Evolutionary conservation across 2,888 invertebrate species (phyloP).

Genomic region (Diabrotica balteata): DNA sequence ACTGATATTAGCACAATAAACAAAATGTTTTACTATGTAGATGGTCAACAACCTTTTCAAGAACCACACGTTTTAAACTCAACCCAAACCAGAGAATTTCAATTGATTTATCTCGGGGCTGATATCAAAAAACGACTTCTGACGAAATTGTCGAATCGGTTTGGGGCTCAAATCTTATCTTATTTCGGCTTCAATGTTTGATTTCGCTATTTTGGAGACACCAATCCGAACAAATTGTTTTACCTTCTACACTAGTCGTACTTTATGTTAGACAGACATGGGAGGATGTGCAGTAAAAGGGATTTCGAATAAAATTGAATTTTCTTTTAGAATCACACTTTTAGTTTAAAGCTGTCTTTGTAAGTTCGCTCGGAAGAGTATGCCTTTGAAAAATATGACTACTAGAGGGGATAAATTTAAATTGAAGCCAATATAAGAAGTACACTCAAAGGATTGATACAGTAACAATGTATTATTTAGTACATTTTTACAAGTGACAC

Average conservation of each 20-base stretch:
- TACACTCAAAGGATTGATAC: background rate
- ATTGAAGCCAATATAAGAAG: slow-evolving; percentile 5
- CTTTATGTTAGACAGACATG: slow-evolving; percentile 12
- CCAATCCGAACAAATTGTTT: slow-evolving; percentile 46
- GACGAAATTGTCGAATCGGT: slow-evolving; percentile 40
- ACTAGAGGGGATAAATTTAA: slow-evolving; percentile 11
- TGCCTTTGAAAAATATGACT: slow-evolving; percentile 17
- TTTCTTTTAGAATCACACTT: slow-evolving; percentile 25
- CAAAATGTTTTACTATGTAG: background rate
- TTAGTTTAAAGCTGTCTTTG: slow-evolving; percentile 21
- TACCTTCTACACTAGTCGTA: slow-evolving; percentile 31
- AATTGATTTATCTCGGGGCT: slow-evolving; percentile 36
- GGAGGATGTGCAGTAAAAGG: slow-evolving; percentile 21
- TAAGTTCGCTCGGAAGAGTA: slow-evolving; percentile 14
- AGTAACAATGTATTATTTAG: no score
- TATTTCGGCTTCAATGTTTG: slow-evolving; percentile 37
- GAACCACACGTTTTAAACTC: background rate
- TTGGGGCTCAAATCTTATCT: slow-evolving; percentile 38
- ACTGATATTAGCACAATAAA: no score
- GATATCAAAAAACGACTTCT: slow-evolving; percentile 33
- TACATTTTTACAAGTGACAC: no score
- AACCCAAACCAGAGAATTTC: slow-evolving; percentile 6
- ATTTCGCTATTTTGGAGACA: slow-evolving; percentile 39
- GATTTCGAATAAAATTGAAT: slow-evolving; percentile 32
- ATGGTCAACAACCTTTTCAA: background rate